Base-by-base conservation (phyloP, 2,888 invertebrate species). In the Heliothis peltigera region DNA sequence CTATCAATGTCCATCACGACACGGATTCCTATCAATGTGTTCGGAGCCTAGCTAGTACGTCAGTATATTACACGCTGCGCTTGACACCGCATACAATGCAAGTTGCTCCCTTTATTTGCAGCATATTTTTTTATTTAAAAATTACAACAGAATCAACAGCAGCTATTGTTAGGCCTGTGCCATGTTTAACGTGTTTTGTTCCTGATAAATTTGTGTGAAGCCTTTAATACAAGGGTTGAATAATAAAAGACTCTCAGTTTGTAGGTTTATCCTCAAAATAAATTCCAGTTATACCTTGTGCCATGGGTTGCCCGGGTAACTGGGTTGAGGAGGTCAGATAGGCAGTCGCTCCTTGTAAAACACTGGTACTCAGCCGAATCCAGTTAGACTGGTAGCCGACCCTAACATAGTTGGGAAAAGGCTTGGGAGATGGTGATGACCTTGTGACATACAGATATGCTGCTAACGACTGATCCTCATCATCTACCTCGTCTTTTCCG, bases 31-130 rank as follows among this genome's bases (percentile, higher is more conserved):
- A 25, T 72, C 57, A 47, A 18, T 51, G 32, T 59, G 54, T 56
- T 42, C 22, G 25, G 32, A 57, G 15, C 65, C 55, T 58, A 68
- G 75, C 46, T 54, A 65, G 66, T 70, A 77, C 66, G 53, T 77
- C 80, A 70, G 67, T 54, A 46, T 67, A 79, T 79, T 81, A 81
- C 28, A 69, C 78, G 79, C 55, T 75, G 67, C 66, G 79, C 78
- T 76, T 79, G 78, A 81, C 81, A 79, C 78, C 61, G 79, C 56
- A 62, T 59, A 79, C 76, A 81, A 81, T 79, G 48, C 58, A 47
- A 65, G 51, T 69, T 75, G 64, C 51, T 79, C 66, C 55, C 65
- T 70, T 68, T 75, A 65, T 66, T 22, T 52, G 43, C 35, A 18
- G 19, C 35, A 49, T 61, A 43, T 63, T 61, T 64, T 70, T 79